phyloP scores from a whole-genome alignment of 2,113 vertebrate genomes.

The Pseudopodoces humilis region DNA sequence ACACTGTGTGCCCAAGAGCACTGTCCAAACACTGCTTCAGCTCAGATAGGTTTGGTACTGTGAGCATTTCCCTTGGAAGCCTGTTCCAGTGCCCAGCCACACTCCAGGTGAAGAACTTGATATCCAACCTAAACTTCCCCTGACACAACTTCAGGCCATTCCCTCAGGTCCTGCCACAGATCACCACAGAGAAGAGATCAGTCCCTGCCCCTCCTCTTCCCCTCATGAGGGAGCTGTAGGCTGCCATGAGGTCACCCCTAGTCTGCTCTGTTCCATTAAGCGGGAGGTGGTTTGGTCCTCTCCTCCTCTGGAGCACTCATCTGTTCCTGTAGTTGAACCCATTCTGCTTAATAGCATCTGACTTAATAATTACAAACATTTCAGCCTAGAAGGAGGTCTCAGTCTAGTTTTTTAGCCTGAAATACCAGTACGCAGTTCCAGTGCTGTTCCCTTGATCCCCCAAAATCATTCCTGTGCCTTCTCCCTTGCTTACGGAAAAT shows the following conservation, averaged over 20 bases:
- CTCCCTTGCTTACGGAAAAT: not conserved
- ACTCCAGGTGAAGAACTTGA: not conserved
- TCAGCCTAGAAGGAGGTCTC: not conserved
- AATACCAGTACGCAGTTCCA: not conserved
- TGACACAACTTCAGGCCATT: not conserved
- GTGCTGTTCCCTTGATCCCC: not conserved
- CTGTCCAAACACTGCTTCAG: not conserved
- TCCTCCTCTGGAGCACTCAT: not conserved
- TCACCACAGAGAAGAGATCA: not conserved
- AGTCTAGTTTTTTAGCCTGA: not conserved
- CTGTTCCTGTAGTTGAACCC: not conserved
- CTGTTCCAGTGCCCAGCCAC: not conserved
- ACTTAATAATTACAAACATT: not conserved
- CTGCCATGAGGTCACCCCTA: not conserved
- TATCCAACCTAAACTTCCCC: not conserved
- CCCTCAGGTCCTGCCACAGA: fast-evolving
- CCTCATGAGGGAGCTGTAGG: not conserved
- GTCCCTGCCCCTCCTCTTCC: not conserved
- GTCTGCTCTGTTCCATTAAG: not conserved
- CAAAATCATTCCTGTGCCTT: not conserved
- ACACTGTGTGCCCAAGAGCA: not conserved
- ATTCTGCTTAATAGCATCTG: not conserved
- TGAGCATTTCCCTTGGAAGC: not conserved
- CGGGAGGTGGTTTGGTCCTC: not conserved
- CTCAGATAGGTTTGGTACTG: not conserved